These are phyloP conservation scores for Seira musarum DNA, from an alignment of 2,888 invertebrate species.

Conservation along the genomic window DNA sequence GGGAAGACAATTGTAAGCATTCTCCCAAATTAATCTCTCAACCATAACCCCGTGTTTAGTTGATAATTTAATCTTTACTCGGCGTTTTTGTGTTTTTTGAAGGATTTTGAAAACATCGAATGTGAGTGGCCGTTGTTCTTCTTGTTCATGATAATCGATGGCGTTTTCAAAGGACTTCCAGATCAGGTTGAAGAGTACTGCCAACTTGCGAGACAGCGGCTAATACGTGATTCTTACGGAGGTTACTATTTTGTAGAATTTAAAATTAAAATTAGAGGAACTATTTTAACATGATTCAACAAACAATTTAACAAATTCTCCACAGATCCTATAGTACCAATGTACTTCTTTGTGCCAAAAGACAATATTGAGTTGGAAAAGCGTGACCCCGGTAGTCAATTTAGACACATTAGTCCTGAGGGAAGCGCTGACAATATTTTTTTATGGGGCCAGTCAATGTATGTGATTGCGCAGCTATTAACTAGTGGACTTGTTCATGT, in stretches of 20 bases:
- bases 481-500: conserved; percentile 91
- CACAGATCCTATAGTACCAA: conserved; percentile 92
- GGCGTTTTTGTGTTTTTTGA: too few relatives aligned
- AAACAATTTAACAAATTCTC: conserved; percentile 55
- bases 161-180: conserved; percentile 88
- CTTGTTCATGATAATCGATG: conserved; percentile 96
- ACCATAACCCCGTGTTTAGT: not conserved
- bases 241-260: conserved; percentile 74
- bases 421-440: conserved; percentile 76
- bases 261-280: not conserved
- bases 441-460: conserved; percentile 97
- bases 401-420: conserved; percentile 78
- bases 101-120: conserved; percentile 95
- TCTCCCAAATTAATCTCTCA: too few relatives aligned
- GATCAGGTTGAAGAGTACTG: conserved; percentile 96
- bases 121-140: conserved; percentile 99
- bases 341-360: conserved; percentile 90
- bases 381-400: conserved; percentile 79
- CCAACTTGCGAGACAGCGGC: conserved; percentile 84
- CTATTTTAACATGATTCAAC: not conserved
- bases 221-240: conserved; percentile 87
- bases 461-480: conserved; percentile 92
- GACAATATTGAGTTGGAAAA: conserved; percentile 83
- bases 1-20: conserved; percentile 88
- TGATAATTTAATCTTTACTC: not conserved